These are phyloP conservation scores for Melopsittacus undulatus DNA, from an alignment of 2,797 vertebrate species.

Conservation along the genomic window DNA sequence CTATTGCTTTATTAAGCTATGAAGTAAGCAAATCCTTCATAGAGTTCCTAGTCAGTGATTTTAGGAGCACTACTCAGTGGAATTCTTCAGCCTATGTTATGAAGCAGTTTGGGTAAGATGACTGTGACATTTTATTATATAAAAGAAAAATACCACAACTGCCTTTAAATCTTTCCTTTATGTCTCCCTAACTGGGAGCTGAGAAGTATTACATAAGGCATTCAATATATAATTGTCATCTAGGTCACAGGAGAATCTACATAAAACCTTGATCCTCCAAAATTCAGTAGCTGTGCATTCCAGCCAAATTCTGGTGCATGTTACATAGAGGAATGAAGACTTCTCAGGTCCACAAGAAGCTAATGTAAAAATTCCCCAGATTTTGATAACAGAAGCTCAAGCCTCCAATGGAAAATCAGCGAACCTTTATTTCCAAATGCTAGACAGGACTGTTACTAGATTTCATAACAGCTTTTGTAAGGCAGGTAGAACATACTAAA, in stretches of 20 bases:
- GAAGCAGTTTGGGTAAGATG: background rate
- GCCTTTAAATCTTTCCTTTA: background rate
- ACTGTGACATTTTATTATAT: background rate
- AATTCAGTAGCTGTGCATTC: background rate
- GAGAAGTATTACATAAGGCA: background rate
- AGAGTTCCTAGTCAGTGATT: background rate
- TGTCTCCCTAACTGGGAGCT: background rate
- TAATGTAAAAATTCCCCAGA: background rate
- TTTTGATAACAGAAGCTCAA: background rate
- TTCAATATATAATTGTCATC: background rate
- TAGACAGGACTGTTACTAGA: background rate
- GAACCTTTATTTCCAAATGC: background rate
- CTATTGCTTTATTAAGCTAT: background rate
- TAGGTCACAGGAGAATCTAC: background rate
- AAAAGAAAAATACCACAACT: fast-evolving
- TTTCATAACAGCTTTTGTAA: background rate
- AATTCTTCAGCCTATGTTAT: background rate
- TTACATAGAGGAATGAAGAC: background rate
- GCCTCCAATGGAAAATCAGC: background rate
- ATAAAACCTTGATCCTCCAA: background rate
- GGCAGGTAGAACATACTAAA: background rate
- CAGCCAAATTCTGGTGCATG: background rate
- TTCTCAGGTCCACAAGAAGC: background rate
- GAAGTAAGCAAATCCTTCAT: background rate
- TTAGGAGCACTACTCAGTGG: background rate